A percentile compares a stretch with the other conserved stretches of the same genome.
phyloP scores from a whole-genome alignment of 2,797 vertebrate species.

The Pipistrellus pygmaeus region DNA sequence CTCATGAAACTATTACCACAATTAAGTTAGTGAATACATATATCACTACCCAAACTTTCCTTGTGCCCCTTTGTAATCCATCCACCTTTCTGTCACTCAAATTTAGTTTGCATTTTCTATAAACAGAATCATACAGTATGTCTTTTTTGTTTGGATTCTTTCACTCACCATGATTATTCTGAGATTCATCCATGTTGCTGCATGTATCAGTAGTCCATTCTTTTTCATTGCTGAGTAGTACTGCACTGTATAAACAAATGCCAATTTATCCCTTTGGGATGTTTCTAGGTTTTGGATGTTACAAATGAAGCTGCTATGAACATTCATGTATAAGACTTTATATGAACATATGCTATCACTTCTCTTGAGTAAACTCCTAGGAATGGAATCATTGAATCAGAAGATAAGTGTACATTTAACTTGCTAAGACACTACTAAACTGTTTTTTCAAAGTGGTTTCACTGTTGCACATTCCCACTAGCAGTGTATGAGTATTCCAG shows the following conservation, averaged over 20 bases:
- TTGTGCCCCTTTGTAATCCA: conserved; percentile 2
- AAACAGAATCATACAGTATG: conserved; percentile 18
- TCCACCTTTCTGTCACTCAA: conserved; percentile 35
- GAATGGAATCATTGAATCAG: conserved; percentile 27
- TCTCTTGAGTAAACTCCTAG: conserved; percentile 35
- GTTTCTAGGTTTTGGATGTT: conserved; percentile 30
- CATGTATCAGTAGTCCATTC: neutral
- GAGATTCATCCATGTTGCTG: conserved; percentile 10
- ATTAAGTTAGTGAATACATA: conserved; percentile 65
- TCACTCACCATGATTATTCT: conserved; percentile 49
- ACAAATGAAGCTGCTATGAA: conserved; percentile 37
- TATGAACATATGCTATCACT: neutral
- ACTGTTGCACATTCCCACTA: neutral
- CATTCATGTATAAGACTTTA: neutral
- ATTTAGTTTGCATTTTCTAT: conserved; percentile 49
- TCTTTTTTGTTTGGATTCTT: conserved; percentile 17
- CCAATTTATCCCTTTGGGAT: conserved; percentile 6
- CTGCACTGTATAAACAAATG: conserved; percentile 33
- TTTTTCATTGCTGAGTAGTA: conserved; percentile 38
- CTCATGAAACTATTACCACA: neutral
- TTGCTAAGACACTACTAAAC: neutral
- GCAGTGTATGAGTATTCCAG: neutral
- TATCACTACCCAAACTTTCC: conserved; percentile 52
- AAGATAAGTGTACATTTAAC: neutral
- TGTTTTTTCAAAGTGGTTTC: conserved; percentile 31